Base-by-base conservation (phyloP, 1,140 invertebrate species). In the Steinernema khuongi region DNA sequence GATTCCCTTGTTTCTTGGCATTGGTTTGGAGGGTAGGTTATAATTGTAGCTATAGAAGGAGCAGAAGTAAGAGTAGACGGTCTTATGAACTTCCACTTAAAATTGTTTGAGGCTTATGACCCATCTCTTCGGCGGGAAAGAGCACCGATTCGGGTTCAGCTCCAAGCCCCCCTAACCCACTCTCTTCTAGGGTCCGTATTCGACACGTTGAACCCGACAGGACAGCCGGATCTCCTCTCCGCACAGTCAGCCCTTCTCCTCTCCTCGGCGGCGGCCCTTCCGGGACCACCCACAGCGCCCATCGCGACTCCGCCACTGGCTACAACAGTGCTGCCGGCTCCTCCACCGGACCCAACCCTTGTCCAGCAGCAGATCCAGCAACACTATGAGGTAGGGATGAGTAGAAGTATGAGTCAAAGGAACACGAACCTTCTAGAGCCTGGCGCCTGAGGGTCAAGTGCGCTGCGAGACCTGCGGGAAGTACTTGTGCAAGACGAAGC, bases 401-500 rank as follows among this genome's bases (percentile, higher is more conserved):
- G 7, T 60, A 60, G n/a, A n/a, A n/a, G n/a, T n/a, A n/a, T n/a
- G n/a, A n/a, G n/a, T n/a, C n/a, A n/a, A n/a, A n/a, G n/a, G n/a
- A 60, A 60, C 19, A 60, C 4, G 26, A 60, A 7, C 7, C 4
- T 60, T 60, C 7, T 26, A 60, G 50, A 60, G 50, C 19, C 50
- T 60, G 4, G 50, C 50, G 50, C 50, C 50, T 22, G 50, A 60
- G 26, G 50, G 50, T 4, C 50, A 60, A 26, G 50, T 60, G 7
- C 50, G 50, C 50, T 60, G 50, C 26, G 50, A 60, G 50, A 60
- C 50, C 50, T 60, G 50, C 19, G 50, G 50, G 11, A 60, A 60
- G 50, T 60, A 60, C 22, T 22, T 60, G 50, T 17, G 50, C 22
- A 74, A 74, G 28, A 74, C 4, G 22, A 73, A 74, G 28, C 29